Percentiles rank a stretch among this genome's conserved stretches.
phyloP scores from a whole-genome alignment of 2,113 vertebrate species.

The Apodemus sylvaticus region DNA sequence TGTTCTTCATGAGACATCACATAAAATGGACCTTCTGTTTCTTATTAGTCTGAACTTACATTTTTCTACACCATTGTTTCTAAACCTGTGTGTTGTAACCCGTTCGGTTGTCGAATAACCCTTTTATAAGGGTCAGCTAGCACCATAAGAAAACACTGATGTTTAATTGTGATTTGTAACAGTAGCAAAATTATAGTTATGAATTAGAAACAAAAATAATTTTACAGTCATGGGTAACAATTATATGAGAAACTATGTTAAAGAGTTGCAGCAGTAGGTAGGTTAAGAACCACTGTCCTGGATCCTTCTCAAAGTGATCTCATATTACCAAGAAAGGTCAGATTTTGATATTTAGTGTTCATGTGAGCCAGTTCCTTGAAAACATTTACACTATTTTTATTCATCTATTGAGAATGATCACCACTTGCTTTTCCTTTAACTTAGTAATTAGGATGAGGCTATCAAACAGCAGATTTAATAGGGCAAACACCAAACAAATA shows the following conservation, averaged over 20 bases:
- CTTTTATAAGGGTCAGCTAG: neutral
- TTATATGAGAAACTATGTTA: neutral
- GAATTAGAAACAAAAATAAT: neutral
- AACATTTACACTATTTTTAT: neutral
- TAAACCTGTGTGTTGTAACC: neutral
- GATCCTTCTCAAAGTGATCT: neutral
- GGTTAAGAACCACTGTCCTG: neutral
- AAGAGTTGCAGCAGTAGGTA: neutral
- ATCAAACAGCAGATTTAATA: neutral
- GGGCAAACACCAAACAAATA: neutral
- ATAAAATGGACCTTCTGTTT: constrained; percentile 36
- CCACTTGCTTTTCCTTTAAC: neutral
- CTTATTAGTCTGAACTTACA: neutral
- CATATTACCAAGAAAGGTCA: neutral
- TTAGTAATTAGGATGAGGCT: neutral
- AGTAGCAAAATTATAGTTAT: neutral
- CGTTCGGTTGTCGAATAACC: neutral
- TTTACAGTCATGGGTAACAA: neutral
- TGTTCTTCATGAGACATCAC: constrained; percentile 31
- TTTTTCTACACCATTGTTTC: neutral
- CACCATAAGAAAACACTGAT: neutral
- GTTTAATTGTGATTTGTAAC: too few species aligned
- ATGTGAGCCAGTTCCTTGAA: neutral
- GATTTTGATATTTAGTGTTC: constrained; percentile 6
- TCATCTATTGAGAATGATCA: neutral